Conservation (phyloP, 2,797 vertebrate genomes). For the Lagocephalus sceleratus region DNA sequence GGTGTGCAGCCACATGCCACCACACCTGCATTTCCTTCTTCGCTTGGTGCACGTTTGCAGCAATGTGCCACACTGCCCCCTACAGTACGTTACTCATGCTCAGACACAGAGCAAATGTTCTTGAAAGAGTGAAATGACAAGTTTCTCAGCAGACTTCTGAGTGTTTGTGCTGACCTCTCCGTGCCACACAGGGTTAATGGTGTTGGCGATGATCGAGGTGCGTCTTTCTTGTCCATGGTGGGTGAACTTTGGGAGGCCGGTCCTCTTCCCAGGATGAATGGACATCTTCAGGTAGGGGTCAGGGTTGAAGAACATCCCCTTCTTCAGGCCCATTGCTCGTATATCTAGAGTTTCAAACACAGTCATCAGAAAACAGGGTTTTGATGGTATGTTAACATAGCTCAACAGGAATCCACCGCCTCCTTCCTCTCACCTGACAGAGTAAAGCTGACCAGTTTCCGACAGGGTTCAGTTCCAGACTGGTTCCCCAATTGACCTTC, state of each 20-base stretch:
- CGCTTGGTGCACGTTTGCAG: too few relatives aligned
- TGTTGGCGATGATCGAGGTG: slow-evolving; percentile 91
- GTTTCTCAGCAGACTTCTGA: not conserved
- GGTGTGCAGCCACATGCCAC: too few relatives aligned
- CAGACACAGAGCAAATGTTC: too few relatives aligned
- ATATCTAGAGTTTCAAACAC: slow-evolving; percentile 77
- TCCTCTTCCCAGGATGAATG: slow-evolving; percentile 92
- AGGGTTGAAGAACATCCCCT: slow-evolving; percentile 99
- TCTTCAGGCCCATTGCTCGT: slow-evolving; percentile 90
- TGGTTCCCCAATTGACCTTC: slow-evolving; percentile 83
- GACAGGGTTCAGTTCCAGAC: slow-evolving; percentile 80
- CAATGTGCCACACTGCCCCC: too few relatives aligned
- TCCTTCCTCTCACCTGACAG: slow-evolving; percentile 79
- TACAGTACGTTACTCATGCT: too few relatives aligned
- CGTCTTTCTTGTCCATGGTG: slow-evolving; percentile 94
- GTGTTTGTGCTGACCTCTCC: slow-evolving; percentile 81
- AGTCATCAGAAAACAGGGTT: not conserved
- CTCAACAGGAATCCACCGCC: too few relatives aligned
- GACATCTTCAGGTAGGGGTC: slow-evolving; percentile 98
- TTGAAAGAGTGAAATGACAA: too few relatives aligned
- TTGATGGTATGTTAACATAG: not conserved
- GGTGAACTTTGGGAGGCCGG: slow-evolving; percentile 88
- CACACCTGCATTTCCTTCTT: too few relatives aligned
- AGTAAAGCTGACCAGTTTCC: slow-evolving; percentile 92
- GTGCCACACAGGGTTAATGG: slow-evolving; percentile 92